Percentiles rank a stretch among this genome's conserved stretches.
Conservation (phyloP, 1,140 invertebrate genomes). For the Octopus bimaculoides region DNA sequence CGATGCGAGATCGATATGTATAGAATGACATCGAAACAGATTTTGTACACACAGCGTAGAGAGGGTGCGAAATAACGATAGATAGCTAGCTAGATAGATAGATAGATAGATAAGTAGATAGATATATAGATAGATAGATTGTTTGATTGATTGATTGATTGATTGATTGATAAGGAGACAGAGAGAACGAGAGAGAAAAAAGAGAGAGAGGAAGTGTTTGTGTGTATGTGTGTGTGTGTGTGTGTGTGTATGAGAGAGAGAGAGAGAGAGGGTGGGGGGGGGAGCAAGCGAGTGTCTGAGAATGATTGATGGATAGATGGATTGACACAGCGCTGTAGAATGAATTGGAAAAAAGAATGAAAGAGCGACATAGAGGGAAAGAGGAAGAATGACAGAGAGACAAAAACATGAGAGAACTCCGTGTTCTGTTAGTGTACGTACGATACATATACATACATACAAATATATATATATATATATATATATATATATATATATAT, state of each 20-base stretch:
- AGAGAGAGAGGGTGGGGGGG: background rate
- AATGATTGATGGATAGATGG: too few relatives aligned
- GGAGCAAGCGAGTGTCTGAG: background rate
- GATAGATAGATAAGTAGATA: too few relatives aligned
- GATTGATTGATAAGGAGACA: too few relatives aligned
- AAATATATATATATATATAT: background rate
- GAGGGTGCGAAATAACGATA: too few relatives aligned
- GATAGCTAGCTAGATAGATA: too few relatives aligned
- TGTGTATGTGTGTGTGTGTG: background rate
- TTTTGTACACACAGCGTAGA: too few relatives aligned
- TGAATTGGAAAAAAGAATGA: background rate
- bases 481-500: constrained; percentile 6
- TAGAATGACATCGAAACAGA: too few relatives aligned
- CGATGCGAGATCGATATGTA: too few relatives aligned
- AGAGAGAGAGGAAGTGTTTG: background rate
- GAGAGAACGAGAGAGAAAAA: background rate
- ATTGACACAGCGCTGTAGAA: background rate
- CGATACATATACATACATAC: background rate
- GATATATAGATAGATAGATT: too few relatives aligned
- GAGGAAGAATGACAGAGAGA: background rate
- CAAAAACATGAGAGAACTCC: background rate
- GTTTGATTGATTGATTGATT: too few relatives aligned
- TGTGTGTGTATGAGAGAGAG: background rate
- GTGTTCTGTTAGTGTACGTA: too few relatives aligned
- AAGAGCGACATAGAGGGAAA: background rate